These are phyloP conservation scores for Sicus ferrugineus DNA, from an alignment of 2,888 invertebrate genomes.

Conservation along the genomic window DNA sequence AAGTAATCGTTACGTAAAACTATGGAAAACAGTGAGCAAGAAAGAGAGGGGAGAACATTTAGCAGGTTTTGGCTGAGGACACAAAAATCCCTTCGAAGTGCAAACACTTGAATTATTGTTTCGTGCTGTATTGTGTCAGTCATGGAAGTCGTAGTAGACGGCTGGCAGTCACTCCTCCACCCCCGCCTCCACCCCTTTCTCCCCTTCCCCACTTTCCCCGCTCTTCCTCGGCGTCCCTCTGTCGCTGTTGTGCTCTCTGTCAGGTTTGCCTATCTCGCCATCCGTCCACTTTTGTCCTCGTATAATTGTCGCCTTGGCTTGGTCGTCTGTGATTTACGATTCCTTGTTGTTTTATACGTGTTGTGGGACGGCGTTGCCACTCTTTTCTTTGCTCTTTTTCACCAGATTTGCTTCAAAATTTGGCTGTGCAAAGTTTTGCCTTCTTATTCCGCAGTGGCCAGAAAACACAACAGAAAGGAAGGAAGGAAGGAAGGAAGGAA, in stretches of 20 bases:
- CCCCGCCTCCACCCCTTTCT: neutral
- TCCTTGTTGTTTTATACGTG: neutral
- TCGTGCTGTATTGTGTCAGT: no score
- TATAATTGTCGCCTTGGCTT: neutral
- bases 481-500: neutral
- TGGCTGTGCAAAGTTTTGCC: no score
- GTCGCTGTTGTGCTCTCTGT: no score
- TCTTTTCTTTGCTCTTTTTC: neutral
- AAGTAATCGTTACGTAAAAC: no score
- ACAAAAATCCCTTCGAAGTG: neutral
- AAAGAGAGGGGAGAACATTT: no score
- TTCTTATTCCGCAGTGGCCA: neutral
- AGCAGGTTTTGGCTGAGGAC: no score
- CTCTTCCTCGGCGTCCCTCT: neutral
- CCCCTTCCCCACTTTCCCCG: neutral
- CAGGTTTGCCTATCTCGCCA: neutral
- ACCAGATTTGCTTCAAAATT: neutral
- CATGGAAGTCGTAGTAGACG: no score
- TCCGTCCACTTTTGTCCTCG: neutral
- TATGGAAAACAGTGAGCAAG: no score
- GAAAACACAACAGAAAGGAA: neutral
- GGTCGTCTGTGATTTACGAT: neutral
- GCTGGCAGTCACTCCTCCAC: neutral
- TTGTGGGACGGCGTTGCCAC: neutral
- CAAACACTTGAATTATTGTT: neutral